Base-by-base conservation (phyloP, 2,113 vertebrate genomes). In the Macaca mulatta region DNA sequence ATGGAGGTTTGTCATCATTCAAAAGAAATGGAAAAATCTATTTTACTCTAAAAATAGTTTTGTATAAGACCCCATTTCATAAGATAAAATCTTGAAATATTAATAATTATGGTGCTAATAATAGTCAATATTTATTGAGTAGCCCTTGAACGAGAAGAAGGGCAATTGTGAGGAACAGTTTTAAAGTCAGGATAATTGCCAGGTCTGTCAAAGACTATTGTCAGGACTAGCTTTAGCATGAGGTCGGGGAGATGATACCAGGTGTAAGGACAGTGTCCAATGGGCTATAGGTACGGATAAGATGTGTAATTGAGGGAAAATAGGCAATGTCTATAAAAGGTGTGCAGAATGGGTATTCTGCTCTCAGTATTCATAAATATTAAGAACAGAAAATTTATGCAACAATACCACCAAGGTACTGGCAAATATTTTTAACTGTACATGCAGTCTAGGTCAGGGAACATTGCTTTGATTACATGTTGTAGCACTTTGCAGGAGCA, bases 21-120 rank as follows among this genome's bases (percentile, higher is more conserved):
- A 52, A 80, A 84, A 11, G 22, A 89, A 90, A 59, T 93, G 40
- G 50, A 83, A 85, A 86, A 59, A 8, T 50, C 38, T 52, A 81
- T 96, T 84, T 95, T 30, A 92, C 25, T 35, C 12, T 20, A 89
- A 17, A 83, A 70, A 83, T 79, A 32, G 7, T 40, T 93, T 84
- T 86, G 32, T 40, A 14, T 79, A 85, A 86, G 45, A 79, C 20
- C 20, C 67, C 79, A 25, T 38, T 59, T n/a, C 22, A 10, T n/a
- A n/a, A 92, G 86, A 89, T 17, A 61, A 61, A 81, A 75, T 88
- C 48, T 45, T 86, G 84, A 50, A n/a, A 64, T 69, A 16, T 45
- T 59, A 43, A 74, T 72, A 59, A 27, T 89, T 69, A 35, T 3
- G 27, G 32, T 38, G 70, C 6, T 78, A 70, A 22, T 80, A 35